Evolutionary conservation across 2,888 invertebrate genomes (phyloP).

Genomic region (Xestia c-nigrum): DNA sequence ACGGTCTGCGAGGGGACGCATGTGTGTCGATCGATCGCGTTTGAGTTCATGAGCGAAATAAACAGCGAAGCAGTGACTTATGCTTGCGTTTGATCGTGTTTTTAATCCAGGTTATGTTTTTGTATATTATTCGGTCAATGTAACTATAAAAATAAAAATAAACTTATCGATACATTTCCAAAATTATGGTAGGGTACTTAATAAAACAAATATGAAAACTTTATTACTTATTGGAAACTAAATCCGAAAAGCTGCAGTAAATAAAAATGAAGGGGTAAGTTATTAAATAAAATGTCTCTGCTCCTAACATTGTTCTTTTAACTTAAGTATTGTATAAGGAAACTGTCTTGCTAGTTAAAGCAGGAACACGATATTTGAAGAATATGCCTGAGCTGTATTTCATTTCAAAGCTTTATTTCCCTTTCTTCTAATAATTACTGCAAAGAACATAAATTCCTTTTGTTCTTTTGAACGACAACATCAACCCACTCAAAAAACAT

Average conservation of each 20-base stretch:
- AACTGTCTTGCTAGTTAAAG: neutral
- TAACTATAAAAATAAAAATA: neutral
- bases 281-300: neutral
- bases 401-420: neutral
- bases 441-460: neutral
- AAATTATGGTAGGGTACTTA: neutral
- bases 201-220: neutral
- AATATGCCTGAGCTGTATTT: neutral
- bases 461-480: slow-evolving; percentile 14
- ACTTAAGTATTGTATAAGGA: neutral
- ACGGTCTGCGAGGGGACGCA: slow-evolving; percentile 61
- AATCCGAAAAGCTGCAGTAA: neutral
- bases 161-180: neutral
- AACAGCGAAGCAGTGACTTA: slow-evolving; percentile 14
- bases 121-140: too few species aligned
- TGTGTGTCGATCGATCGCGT: slow-evolving; percentile 61
- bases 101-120: neutral
- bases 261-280: neutral
- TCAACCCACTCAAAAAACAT: slow-evolving; percentile 32
- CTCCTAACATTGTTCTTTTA: neutral
- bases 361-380: neutral
- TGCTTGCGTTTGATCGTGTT: slow-evolving; percentile 1
- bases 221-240: neutral
- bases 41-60: slow-evolving; percentile 49
- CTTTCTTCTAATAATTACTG: slow-evolving; percentile 20